Base-by-base conservation (phyloP, 2,797 vertebrate genomes). In the Psittacula echo region DNA sequence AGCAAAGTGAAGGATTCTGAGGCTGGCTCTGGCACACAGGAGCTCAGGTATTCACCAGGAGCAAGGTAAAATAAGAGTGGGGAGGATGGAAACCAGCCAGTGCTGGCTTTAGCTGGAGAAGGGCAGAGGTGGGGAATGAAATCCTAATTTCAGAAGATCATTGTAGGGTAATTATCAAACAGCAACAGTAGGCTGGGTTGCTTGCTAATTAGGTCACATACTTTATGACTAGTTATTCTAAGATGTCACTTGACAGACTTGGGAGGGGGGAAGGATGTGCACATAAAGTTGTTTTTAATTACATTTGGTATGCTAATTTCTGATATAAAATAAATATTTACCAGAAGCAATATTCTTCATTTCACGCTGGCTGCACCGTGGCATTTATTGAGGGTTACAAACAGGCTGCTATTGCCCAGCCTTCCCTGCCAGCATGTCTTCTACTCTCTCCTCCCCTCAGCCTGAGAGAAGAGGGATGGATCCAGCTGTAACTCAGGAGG, bases 301-400 rank as follows among this genome's bases (percentile, higher is more conserved):
- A 99, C 98, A 98, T 98, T 98, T 98, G 98, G 98, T 98, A 99
- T 99, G 98, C 98, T 99, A 99, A 99, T 99, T 98, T 98, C 97
- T 98, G 98, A 98, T 98, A 98, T 98, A 99, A 99, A 99, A 98
- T 98, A 99, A 99, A 99, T 98, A 98, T 99, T 99, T 99, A 98
- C 98, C 97, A 96, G 98, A 96, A 98, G 98, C 98, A 98, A 98
- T 98, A 98, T 98, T 98, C 98, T 98, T 99, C 98, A 99, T 99
- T 99, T 99, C 98, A 99, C 97, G 98, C 98, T 95, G 80, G 95
- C 97, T 99, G 98, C 98, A 97, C 98, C 92, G 87, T 96, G 88
- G 97, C 98, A 97, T 98, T 98, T 98, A 98, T 98, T 96, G 32
- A 98, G 97, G 97, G 90, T 97, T 97, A 97, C 97, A 95, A 97